Percentiles rank a stretch among this genome's conserved stretches.
phyloP scores from a whole-genome alignment of 2,888 invertebrate species.

The Taenaris catops region DNA sequence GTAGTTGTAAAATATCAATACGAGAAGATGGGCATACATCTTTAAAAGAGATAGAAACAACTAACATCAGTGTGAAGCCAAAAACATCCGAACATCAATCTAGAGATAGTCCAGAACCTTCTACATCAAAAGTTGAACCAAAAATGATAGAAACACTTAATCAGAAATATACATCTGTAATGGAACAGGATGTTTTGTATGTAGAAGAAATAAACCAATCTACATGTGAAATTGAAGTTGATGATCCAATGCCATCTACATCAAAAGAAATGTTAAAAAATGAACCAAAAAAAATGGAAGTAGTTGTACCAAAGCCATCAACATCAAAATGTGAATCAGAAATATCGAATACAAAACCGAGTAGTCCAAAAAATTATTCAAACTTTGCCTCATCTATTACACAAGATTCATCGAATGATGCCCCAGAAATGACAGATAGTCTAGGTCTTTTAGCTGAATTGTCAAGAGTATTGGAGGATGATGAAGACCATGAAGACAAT shows the following conservation, averaged over 20 bases:
- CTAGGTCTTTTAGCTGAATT: slow-evolving; percentile 64
- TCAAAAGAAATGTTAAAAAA: too few species aligned
- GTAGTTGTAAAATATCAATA: too few species aligned
- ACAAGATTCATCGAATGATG: slow-evolving; percentile 22
- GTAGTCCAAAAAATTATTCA: slow-evolving; percentile 4
- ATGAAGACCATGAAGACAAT: slow-evolving; percentile 52
- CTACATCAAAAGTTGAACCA: not conserved
- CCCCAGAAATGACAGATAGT: slow-evolving; percentile 47
- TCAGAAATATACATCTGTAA: too few species aligned
- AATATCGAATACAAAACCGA: not conserved
- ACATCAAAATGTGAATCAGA: not conserved
- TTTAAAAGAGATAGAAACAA: too few species aligned
- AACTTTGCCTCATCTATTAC: slow-evolving; percentile 9
- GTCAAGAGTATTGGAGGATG: slow-evolving; percentile 49
- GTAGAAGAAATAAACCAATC: too few species aligned
- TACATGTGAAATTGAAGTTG: too few species aligned
- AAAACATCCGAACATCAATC: too few species aligned
- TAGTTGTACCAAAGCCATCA: not conserved
- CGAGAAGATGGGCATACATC: too few species aligned
- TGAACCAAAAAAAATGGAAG: slow-evolving; percentile 2
- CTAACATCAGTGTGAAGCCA: too few species aligned
- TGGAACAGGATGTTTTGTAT: too few species aligned
- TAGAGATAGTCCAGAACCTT: not conserved
- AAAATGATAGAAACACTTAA: not conserved
- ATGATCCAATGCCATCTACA: not conserved